phyloP scores from a whole-genome alignment of 2,888 invertebrate genomes.

The Cheilosia vernalis region DNA sequence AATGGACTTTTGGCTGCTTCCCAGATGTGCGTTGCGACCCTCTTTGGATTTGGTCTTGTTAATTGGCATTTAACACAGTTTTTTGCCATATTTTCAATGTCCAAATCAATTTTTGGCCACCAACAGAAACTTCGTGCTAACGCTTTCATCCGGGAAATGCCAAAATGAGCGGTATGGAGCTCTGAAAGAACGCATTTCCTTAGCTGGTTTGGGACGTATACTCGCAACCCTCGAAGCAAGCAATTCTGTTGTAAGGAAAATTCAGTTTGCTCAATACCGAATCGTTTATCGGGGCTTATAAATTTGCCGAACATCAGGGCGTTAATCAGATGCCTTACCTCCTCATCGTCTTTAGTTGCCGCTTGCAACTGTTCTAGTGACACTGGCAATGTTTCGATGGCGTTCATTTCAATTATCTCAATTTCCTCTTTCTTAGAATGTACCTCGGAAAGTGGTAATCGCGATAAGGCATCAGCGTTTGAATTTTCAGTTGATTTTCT shows the following conservation, averaged over 20 bases:
- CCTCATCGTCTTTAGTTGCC: constrained; percentile 41
- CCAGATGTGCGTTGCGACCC: constrained; percentile 32
- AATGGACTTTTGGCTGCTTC: constrained; percentile 64
- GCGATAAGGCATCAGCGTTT: constrained; percentile 53
- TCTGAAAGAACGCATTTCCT: constrained; percentile 34
- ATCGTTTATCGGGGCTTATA: constrained; percentile 18
- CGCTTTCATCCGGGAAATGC: constrained; percentile 48
- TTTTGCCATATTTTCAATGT: constrained; percentile 71
- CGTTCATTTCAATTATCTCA: too few species aligned
- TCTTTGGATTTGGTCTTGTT: constrained; percentile 31
- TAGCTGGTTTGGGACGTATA: constrained; percentile 42
- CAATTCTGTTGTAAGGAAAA: constrained; percentile 31
- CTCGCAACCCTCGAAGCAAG: constrained; percentile 34
- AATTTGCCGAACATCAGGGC: background rate
- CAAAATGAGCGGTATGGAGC: constrained; percentile 63
- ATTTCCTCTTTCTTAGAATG: constrained; percentile 1
- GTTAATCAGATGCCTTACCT: constrained; percentile 1
- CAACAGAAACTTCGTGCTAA: constrained; percentile 64
- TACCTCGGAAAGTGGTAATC: too few species aligned
- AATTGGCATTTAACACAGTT: constrained; percentile 26
- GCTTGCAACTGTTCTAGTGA: too few species aligned
- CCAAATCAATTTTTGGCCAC: constrained; percentile 4
- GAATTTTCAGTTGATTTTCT: constrained; percentile 25
- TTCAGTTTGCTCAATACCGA: constrained; percentile 37
- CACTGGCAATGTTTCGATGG: too few species aligned